These are phyloP conservation scores for Tupaia tana DNA, from an alignment of 2,113 vertebrate species.

Conservation along the genomic window DNA sequence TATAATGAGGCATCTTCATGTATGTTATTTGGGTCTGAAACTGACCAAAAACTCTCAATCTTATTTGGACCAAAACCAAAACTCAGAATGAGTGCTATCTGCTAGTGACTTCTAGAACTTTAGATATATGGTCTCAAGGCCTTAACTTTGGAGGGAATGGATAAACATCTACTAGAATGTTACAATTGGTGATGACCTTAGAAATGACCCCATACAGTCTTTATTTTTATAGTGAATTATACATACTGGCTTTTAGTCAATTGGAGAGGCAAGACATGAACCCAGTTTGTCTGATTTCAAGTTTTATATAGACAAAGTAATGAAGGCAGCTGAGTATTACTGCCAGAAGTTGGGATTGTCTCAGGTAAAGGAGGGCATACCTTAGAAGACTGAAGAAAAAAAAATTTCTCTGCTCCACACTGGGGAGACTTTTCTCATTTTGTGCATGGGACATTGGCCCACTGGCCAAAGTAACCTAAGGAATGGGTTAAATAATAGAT, in stretches of 20 bases:
- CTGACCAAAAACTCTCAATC: neutral
- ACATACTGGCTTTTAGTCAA: neutral
- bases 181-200: neutral
- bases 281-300: neutral
- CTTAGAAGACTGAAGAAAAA: neutral
- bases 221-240: neutral
- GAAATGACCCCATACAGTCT: neutral
- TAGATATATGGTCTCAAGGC: neutral
- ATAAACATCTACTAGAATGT: neutral
- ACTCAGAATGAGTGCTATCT: neutral
- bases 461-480: neutral
- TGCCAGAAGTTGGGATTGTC: neutral
- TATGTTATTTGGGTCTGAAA: neutral
- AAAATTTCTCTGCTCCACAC: neutral
- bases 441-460: neutral
- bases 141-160: neutral
- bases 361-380: neutral
- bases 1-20: neutral
- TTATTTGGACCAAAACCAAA: neutral
- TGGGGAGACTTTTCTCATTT: neutral
- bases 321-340: neutral
- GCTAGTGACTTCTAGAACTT: neutral
- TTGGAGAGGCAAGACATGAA: neutral
- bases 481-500: conserved; percentile 7
- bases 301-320: neutral